Conservation (phyloP, 2,888 invertebrate species). For the Scelioninae gen. 2 region DNA sequence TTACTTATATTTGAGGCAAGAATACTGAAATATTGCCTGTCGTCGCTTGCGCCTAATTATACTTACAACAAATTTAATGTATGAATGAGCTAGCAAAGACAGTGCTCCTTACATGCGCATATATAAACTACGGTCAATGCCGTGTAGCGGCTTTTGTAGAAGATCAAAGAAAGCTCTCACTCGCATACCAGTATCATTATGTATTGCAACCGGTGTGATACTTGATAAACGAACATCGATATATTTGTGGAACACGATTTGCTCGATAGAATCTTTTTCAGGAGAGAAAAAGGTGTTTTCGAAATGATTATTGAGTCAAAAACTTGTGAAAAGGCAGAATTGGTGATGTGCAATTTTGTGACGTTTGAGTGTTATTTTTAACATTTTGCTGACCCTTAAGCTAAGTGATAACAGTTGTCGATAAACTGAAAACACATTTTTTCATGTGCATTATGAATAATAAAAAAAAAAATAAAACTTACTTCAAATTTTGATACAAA, state of each 20-base stretch:
- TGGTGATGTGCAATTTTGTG: too few species aligned
- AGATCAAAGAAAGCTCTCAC: slow-evolving; percentile 71
- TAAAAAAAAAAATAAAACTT: too few species aligned
- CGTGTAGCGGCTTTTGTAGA: slow-evolving; percentile 73
- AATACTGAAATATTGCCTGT: slow-evolving; percentile 56
- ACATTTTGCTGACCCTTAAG: too few species aligned
- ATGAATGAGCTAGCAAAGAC: slow-evolving; percentile 74
- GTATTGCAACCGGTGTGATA: slow-evolving; percentile 51
- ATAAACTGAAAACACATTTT: too few species aligned
- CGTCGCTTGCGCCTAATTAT: slow-evolving; percentile 70
- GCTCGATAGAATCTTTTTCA: neutral
- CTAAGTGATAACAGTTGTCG: too few species aligned
- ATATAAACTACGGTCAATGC: slow-evolving; percentile 75
- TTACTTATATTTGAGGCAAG: slow-evolving; percentile 36
- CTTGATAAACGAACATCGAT: slow-evolving; percentile 42
- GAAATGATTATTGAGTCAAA: too few species aligned
- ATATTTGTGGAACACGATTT: slow-evolving; percentile 31
- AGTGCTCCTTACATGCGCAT: slow-evolving; percentile 72
- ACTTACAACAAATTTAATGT: slow-evolving; percentile 74
- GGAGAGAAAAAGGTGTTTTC: neutral
- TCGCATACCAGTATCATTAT: slow-evolving; percentile 60
- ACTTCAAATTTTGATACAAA: too few species aligned
- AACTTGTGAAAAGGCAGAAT: too few species aligned
- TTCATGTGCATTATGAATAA: too few species aligned
- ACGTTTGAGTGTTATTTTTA: too few species aligned